phyloP scores from a whole-genome alignment of 2,113 vertebrate genomes.

The Saguinus midas region DNA sequence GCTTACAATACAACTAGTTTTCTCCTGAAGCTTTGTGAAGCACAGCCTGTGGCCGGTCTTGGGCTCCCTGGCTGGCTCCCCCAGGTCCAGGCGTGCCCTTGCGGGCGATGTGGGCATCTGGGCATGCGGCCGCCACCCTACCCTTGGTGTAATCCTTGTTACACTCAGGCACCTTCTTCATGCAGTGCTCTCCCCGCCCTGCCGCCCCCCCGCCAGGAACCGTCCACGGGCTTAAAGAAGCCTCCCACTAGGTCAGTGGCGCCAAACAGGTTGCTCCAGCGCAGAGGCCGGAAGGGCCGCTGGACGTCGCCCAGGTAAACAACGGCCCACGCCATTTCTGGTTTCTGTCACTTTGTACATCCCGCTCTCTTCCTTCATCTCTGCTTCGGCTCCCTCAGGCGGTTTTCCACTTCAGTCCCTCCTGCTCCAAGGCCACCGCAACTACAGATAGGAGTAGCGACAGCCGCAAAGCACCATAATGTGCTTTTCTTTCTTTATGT shows the following conservation, averaged over 20 bases:
- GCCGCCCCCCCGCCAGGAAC: background rate
- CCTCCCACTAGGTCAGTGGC: slow-evolving; percentile 82
- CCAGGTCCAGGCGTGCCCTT: slow-evolving; percentile 81
- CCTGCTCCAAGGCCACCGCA: rapidly evolving
- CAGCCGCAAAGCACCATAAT: background rate
- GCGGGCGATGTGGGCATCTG: slow-evolving; percentile 82
- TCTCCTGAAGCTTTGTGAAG: background rate
- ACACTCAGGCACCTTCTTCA: background rate
- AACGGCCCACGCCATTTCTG: slow-evolving; percentile 80
- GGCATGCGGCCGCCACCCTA: slow-evolving; percentile 86
- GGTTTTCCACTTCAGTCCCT: rapidly evolving
- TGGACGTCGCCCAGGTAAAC: slow-evolving; percentile 84
- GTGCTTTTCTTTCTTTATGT: background rate
- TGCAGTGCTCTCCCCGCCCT: too few relatives aligned
- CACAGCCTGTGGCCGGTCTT: background rate
- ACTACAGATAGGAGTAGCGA: rapidly evolving
- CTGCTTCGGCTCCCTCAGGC: rapidly evolving
- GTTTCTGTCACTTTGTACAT: background rate
- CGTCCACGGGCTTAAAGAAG: slow-evolving; percentile 83
- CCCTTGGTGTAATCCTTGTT: slow-evolving; percentile 83
- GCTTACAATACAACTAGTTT: background rate
- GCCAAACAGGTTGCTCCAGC: slow-evolving; percentile 83
- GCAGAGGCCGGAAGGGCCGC: slow-evolving; percentile 82
- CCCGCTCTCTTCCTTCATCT: background rate
- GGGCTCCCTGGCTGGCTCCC: slow-evolving; percentile 74